A percentile compares a stretch with the other conserved stretches of the same genome.
Conservation (phyloP, 1,140 invertebrate species). For the Panulirus ornatus region DNA sequence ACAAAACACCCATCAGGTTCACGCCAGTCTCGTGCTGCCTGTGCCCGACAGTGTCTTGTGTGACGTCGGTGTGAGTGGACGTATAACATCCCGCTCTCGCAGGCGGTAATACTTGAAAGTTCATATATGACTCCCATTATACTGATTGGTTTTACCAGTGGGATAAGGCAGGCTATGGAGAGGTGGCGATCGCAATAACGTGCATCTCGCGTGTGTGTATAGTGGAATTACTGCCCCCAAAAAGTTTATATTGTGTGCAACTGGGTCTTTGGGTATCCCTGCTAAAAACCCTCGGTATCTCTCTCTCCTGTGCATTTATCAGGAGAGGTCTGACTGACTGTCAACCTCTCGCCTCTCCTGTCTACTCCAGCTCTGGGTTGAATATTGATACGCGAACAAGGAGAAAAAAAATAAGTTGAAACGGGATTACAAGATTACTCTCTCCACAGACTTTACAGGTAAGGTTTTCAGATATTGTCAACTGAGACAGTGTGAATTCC, state of each 20-base stretch:
- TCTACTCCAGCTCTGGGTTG: background rate
- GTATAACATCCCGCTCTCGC: background rate
- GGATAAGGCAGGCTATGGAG: background rate
- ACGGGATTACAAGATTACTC: background rate
- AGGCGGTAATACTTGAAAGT: constrained; percentile 3
- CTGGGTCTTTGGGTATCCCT: background rate
- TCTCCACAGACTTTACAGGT: background rate
- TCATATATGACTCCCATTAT: background rate
- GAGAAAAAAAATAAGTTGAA: background rate
- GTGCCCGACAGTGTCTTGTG: background rate
- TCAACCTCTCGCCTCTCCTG: background rate
- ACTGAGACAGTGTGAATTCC: too few relatives aligned
- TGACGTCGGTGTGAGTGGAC: constrained; percentile 10
- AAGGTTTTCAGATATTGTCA: too few relatives aligned
- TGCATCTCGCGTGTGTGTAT: background rate
- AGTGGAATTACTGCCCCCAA: background rate
- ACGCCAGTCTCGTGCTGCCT: background rate
- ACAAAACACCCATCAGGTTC: background rate
- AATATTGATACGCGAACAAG: background rate
- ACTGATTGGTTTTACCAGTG: background rate
- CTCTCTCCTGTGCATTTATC: background rate
- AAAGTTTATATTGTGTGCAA: background rate
- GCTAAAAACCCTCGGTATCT: background rate
- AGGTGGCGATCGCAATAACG: background rate
- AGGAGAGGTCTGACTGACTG: background rate